Base-by-base conservation (phyloP, 2,888 invertebrate species). In the Heliconius charithonia region DNA sequence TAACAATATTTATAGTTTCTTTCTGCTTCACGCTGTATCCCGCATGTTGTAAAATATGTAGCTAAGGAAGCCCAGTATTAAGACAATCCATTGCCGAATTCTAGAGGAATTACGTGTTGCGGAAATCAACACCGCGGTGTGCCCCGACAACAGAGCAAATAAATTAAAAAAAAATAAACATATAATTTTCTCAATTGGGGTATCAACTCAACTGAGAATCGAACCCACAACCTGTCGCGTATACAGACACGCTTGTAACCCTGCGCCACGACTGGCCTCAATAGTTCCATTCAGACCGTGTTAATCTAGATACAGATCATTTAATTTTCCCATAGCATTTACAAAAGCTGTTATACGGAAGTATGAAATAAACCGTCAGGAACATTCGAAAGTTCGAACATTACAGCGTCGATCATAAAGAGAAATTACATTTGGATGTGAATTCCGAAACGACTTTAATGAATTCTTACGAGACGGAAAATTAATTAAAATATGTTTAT, bases 321-420 rank as follows among this genome's bases (percentile, higher is more conserved):
- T 69, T 41, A 41, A 41, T 69, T 41, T 41, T 16, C n/a, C 2
- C 27, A 76, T 71, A 41, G 76, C 59, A 63, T 45, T 51, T 71
- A 45, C 71, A 76, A 65, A 62, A 65, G 51, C 51, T 59, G 69
- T 77, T 65, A 77, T 71, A 80, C 67, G 75, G 71, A 80, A 75
- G 19, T 27, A 80, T 72, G 73, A 69, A 74, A 65, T 72, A 78
- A 78, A 74, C 65, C 74, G 70, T 56, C 56, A 72, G 72, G 32
- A 27, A 72, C 74, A 70, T 76, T 76, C 25, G 37, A 80, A 80
- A 80, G 72, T 80, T 78, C 65, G 45, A 69, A 76, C 76, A 76
- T 78, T 74, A 78, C 45, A 45, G 66, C 12, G 32, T 69, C 79
- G 70, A 76, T 80, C 78, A 74, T 78, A 76, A 80, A 74, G 78